Base-by-base conservation (phyloP, 2,888 invertebrate species). In the Apantesis nais region DNA sequence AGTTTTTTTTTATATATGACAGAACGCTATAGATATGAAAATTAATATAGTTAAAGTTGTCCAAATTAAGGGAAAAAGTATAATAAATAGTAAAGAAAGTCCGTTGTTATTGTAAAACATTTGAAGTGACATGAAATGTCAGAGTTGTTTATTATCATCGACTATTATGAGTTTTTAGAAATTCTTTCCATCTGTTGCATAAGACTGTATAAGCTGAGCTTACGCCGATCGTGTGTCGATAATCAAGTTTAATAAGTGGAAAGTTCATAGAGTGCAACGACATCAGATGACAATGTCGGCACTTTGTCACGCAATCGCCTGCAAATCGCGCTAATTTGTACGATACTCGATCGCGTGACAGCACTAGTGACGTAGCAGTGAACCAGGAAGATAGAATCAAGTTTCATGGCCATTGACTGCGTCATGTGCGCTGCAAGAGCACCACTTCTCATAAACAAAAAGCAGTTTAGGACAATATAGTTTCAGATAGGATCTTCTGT, bases 201-300 rank as follows among this genome's bases (percentile, higher is more conserved):
- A 91, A 92, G 79, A 78, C 79, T 73, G 76, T 75, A 74, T 71
- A 67, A 78, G 75, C 74, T 75, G 73, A 78, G 78, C 78, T 82
- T 78, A 81, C 80, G 82, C 74, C 79, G 84, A 86, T 86, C 90
- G 89, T 89, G 88, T 90, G 90, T 90, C 90, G 90, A 91, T 92
- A 90, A 92, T 93, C 90, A 92, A 90, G 92, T 92, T 91, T 89
- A 93, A 88, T 89, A 83, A 90, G 92, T 92, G 93, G 93, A 93
- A 93, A 94, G 94, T 93, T 93, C 92, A 91, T 83, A 86, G 88
- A 85, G 93, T 90, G 88, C 90, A 89, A 88, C 88, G 91, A 88
- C 92, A 86, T 88, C 85, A 80, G 67, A 79, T 78, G 80, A 74
- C 81, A 82, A 78, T 83, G 85, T 83, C 88, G 88, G 86, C 81